Base-by-base conservation (phyloP, 53 echinoderm and acorn worm genomes). In the Crossaster papposus region DNA sequence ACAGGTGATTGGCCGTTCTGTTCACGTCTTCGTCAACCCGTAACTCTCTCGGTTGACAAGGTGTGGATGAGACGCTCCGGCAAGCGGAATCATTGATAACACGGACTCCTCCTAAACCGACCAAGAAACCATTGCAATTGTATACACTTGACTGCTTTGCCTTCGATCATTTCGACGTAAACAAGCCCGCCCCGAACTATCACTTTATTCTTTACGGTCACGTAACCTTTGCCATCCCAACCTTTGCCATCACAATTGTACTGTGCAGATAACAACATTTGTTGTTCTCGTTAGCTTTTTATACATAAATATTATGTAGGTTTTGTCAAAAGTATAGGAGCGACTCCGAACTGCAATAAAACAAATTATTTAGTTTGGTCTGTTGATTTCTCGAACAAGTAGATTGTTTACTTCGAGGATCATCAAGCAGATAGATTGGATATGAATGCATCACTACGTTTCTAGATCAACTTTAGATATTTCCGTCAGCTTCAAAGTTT, bases 51-150 rank as follows among this genome's bases (percentile, higher is more conserved):
- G 34, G 81, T 29, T 63, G 35, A 74, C 18, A 9, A 74, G 18
- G 18, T 12, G 33, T 30, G 17, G 55, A 33, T 80, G 36, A 34
- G 64, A 64, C 63, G 81, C 55, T 81, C 81, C 20, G 58, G 58
- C 64, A 34, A 81, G 81, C 81, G 81, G 81, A 81, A 81, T 81
- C 63, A 81, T 81, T 18, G 63, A 53, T 9, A 81, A 81, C 81
- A 81, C 81, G 81, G 32, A 33, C 81, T 81, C 64, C 32, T 55
- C 81, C 81, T 81, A 68, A 22, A 58, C 81, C 4, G 58, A 81
- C 81, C 58, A 58, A 81, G 18, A 33, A 79, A 50, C 79, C 79
- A 28, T 79, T 79, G 29, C 79, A 51, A 62, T 64, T 81, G 81
- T 22, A 28, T 33, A 81, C 81, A 81, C 62, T 22, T 81, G 81